These are phyloP conservation scores for Hyperopisus bebe DNA, from an alignment of 2,113 vertebrate species.

Conservation along the genomic window DNA sequence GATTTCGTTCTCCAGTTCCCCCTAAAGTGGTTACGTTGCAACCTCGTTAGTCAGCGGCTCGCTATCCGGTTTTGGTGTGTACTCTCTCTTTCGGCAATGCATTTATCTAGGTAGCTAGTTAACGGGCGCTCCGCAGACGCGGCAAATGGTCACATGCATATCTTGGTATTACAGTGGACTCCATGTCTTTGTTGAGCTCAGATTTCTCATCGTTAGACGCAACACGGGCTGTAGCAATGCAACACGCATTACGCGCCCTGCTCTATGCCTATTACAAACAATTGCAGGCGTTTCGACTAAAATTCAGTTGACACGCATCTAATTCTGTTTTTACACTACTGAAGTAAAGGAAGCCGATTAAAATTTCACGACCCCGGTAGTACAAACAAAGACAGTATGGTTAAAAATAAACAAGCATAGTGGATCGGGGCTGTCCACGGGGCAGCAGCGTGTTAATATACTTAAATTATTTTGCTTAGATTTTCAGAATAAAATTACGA, in stretches of 20 bases:
- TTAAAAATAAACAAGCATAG: neutral
- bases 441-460: neutral
- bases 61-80: neutral
- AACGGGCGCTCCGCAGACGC: conserved; percentile 12
- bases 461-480: neutral
- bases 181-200: conserved; percentile 22
- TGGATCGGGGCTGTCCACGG: neutral
- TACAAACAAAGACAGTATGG: conserved; percentile 12
- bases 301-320: neutral
- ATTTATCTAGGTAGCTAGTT: neutral
- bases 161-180: conserved; percentile 2
- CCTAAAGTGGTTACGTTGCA: neutral
- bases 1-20: neutral
- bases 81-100: neutral
- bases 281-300: neutral
- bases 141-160: conserved; percentile 21
- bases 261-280: neutral
- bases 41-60: neutral
- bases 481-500: neutral
- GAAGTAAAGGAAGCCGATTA: conserved; percentile 2
- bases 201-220: conserved; percentile 20
- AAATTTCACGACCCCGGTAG: neutral
- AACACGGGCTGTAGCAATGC: neutral
- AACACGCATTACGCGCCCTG: neutral
- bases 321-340: neutral